phyloP scores from a whole-genome alignment of 2,888 invertebrate species.

The Sussaba pulchella region DNA sequence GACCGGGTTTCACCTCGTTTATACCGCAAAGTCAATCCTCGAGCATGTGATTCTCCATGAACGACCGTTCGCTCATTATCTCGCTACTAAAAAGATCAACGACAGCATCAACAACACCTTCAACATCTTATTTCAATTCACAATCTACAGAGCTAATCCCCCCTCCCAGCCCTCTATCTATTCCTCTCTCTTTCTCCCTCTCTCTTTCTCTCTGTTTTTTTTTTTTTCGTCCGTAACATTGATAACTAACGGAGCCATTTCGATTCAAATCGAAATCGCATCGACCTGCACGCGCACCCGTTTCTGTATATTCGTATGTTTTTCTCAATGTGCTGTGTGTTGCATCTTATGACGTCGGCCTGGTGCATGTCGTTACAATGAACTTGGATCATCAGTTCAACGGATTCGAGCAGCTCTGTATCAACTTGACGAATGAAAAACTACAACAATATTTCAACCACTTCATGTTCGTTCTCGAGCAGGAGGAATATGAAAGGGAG shows the following conservation, averaged over 20 bases:
- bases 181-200: neutral
- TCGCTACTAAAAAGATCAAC: neutral
- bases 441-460: constrained; percentile 98
- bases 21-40: constrained; percentile 68
- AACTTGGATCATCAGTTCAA: constrained; percentile 88
- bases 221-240: no score
- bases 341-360: constrained; percentile 70
- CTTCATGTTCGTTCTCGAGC: constrained; percentile 98
- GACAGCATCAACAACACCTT: no score
- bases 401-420: constrained; percentile 97
- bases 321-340: constrained; percentile 70
- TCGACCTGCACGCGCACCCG: constrained; percentile 38
- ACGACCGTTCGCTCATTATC: neutral
- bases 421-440: constrained; percentile 98
- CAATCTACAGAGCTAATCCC: neutral
- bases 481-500: constrained; percentile 97
- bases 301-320: constrained; percentile 47
- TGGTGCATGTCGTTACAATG: constrained; percentile 63
- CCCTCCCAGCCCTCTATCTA: neutral
- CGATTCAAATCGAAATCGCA: constrained; percentile 20
- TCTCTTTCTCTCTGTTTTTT: neutral
- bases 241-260: constrained; percentile 22
- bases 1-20: constrained; percentile 64
- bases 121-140: constrained; percentile 41
- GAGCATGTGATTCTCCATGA: constrained; percentile 72